phyloP scores from a whole-genome alignment of 2,797 vertebrate species.

The Petrocephalus schoutedeni region DNA sequence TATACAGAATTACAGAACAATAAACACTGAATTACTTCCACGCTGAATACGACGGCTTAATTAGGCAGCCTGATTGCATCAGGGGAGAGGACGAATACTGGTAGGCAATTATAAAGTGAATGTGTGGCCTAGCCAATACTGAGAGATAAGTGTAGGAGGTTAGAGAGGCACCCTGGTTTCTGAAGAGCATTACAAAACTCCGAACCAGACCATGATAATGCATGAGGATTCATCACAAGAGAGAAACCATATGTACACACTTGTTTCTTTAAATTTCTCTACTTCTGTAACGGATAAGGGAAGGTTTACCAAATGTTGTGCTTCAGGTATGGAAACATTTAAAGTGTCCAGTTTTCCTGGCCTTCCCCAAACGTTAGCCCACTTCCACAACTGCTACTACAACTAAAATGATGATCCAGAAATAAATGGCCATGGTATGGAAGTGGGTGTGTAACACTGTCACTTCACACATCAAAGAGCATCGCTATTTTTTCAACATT shows the following conservation, averaged over 20 bases:
- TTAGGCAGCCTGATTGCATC: slow-evolving; percentile 12
- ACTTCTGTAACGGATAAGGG: not conserved
- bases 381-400: not conserved
- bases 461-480: not conserved
- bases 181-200: not conserved
- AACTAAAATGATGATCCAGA: not conserved
- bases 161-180: not conserved
- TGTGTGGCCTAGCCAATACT: not conserved
- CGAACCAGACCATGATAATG: not conserved
- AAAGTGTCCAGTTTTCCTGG: not conserved
- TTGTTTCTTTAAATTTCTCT: not conserved
- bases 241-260: not conserved
- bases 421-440: not conserved
- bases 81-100: not conserved
- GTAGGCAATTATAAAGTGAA: not conserved
- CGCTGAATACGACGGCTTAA: slow-evolving; percentile 4
- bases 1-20: slow-evolving; percentile 21
- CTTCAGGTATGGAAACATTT: no score
- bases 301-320: no score
- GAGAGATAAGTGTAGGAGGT: not conserved
- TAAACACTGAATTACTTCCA: slow-evolving; percentile 19
- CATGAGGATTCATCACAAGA: not conserved
- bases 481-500: not conserved
- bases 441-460: not conserved
- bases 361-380: not conserved